Evolutionary conservation across 2,888 invertebrate genomes (phyloP).

Genomic region (Eupithecia exiguata): DNA sequence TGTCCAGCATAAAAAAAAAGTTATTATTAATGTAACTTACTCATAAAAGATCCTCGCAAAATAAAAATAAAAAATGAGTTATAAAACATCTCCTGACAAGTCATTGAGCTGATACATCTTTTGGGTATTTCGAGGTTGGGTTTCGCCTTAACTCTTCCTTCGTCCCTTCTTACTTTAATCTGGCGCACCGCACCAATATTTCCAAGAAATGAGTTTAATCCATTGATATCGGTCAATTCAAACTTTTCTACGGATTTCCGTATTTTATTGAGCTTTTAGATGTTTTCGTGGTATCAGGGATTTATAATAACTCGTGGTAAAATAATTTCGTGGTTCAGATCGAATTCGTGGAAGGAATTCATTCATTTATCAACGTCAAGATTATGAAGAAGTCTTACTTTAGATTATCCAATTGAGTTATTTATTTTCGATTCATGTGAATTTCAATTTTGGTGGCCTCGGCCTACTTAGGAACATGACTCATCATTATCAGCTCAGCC

Average conservation of each 20-base stretch:
- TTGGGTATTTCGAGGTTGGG: no score
- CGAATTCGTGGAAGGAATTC: background rate
- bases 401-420: background rate
- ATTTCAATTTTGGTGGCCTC: background rate
- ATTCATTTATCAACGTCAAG: background rate
- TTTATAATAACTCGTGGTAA: conserved; percentile 1
- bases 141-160: conserved; percentile 28
- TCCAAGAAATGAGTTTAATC: conserved; percentile 39
- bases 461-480: background rate
- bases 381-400: background rate
- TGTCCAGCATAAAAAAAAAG: no score
- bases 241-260: conserved; percentile 17
- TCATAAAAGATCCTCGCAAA: no score
- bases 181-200: conserved; percentile 34
- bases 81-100: no score
- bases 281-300: conserved; percentile 21
- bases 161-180: conserved; percentile 34
- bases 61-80: no score
- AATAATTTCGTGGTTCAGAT: background rate
- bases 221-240: conserved; percentile 21
- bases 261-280: conserved; percentile 15
- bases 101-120: no score
- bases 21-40: no score
- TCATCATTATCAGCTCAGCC: background rate
- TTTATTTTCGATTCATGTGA: background rate